A percentile compares a stretch with the other conserved stretches of the same genome.
Conservation (phyloP, 2,888 invertebrate genomes). For the Microctonus brassicae region DNA sequence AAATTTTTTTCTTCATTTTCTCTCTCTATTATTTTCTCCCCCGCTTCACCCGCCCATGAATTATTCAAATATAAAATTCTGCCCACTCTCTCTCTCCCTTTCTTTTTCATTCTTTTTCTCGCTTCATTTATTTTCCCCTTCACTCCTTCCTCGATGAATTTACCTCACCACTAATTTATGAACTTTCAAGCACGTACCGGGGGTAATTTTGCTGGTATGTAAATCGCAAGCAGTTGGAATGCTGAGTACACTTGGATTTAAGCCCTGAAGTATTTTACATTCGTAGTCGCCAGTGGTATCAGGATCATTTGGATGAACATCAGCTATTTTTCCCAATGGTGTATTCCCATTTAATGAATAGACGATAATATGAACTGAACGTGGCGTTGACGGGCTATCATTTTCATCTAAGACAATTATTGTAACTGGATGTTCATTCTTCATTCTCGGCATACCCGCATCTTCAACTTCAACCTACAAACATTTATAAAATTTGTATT, state of each 20-base stretch:
- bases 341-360: constrained; percentile 83
- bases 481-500: constrained; percentile 7
- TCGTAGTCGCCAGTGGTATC: constrained; percentile 91
- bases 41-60: constrained; percentile 50
- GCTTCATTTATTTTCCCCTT: no score
- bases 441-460: constrained; percentile 86
- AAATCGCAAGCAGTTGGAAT: constrained; percentile 86
- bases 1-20: constrained; percentile 27
- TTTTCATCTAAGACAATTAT: constrained; percentile 89
- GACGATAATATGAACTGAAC: constrained; percentile 85
- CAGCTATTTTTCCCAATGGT: constrained; percentile 87
- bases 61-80: constrained; percentile 52
- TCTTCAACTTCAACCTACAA: constrained; percentile 85
- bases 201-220: constrained; percentile 79
- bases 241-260: constrained; percentile 74
- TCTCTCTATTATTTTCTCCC: constrained; percentile 25
- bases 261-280: constrained; percentile 82
- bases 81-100: background rate
- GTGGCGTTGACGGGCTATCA: constrained; percentile 88
- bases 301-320: constrained; percentile 92
- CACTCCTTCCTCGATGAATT: constrained; percentile 31
- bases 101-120: background rate
- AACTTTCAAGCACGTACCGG: constrained; percentile 67
- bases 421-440: constrained; percentile 82
- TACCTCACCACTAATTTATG: constrained; percentile 49